Evolutionary conservation across 2,888 invertebrate genomes (phyloP).

Genomic region (Congeria kusceri): DNA sequence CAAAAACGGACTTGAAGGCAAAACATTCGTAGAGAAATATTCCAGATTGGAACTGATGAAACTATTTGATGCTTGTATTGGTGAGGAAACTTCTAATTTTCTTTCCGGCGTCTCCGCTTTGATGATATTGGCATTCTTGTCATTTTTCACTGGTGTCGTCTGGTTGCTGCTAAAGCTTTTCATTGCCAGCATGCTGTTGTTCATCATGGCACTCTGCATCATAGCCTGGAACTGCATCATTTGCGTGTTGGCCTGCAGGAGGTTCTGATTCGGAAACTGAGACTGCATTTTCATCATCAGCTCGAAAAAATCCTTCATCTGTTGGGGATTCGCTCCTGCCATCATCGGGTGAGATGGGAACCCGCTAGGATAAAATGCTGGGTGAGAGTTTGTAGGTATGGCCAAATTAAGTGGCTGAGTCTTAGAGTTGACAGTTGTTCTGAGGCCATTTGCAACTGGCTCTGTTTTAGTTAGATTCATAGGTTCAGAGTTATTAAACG

Average conservation of each 20-base stretch:
- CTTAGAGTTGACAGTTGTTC: neutral
- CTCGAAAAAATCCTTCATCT: constrained; percentile 34
- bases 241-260: constrained; percentile 24
- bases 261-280: constrained; percentile 31
- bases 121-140: constrained; percentile 42
- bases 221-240: constrained; percentile 38
- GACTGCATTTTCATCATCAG: constrained; percentile 24
- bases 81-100: neutral
- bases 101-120: constrained; percentile 14
- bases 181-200: constrained; percentile 12
- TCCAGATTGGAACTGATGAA: constrained; percentile 21
- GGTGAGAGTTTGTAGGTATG: neutral
- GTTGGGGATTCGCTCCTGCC: constrained; percentile 8
- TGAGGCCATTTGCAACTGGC: neutral
- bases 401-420: neutral
- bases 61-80: neutral
- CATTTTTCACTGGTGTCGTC: constrained; percentile 15
- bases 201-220: constrained; percentile 37
- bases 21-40: constrained; percentile 18
- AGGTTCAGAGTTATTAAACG: neutral
- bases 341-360: constrained; percentile 4
- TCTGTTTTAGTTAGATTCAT: neutral
- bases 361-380: neutral
- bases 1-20: neutral
- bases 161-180: constrained; percentile 7